Evolutionary conservation across 1,140 invertebrate species (phyloP).

Genomic region (Yoshiicerus persimilis): DNA sequence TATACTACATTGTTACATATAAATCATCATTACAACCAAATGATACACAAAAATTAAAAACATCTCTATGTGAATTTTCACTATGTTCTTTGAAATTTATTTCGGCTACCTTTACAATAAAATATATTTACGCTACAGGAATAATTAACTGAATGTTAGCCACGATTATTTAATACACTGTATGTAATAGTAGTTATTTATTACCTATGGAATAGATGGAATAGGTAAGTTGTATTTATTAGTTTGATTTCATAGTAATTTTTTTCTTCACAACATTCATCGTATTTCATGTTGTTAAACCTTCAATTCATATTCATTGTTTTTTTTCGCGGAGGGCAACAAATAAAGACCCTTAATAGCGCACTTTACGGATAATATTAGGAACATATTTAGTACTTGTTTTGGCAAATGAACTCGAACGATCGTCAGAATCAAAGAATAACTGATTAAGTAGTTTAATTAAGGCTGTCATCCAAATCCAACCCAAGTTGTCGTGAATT

Average conservation of each 20-base stretch:
- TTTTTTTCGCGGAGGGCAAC: background rate
- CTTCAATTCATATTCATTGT: background rate
- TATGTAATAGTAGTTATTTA: too few relatives aligned
- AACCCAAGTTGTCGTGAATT: background rate
- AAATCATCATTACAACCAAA: background rate
- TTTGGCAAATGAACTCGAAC: background rate
- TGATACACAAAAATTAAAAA: background rate
- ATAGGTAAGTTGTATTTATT: background rate
- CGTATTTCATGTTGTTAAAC: background rate
- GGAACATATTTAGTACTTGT: background rate
- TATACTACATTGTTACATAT: background rate
- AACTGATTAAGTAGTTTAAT: background rate
- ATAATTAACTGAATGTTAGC: too few relatives aligned
- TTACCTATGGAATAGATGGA: background rate
- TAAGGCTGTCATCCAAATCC: background rate
- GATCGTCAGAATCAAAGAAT: background rate
- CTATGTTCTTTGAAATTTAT: background rate
- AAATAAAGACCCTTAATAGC: background rate
- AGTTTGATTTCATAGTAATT: background rate
- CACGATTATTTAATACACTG: background rate
- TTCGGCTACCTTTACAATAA: background rate
- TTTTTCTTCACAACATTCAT: background rate
- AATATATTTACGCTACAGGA: background rate
- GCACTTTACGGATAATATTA: background rate
- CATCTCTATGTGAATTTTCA: background rate